Evolutionary conservation across 2,797 vertebrate genomes (phyloP).

Genomic region (Rhinoraja longicauda): DNA sequence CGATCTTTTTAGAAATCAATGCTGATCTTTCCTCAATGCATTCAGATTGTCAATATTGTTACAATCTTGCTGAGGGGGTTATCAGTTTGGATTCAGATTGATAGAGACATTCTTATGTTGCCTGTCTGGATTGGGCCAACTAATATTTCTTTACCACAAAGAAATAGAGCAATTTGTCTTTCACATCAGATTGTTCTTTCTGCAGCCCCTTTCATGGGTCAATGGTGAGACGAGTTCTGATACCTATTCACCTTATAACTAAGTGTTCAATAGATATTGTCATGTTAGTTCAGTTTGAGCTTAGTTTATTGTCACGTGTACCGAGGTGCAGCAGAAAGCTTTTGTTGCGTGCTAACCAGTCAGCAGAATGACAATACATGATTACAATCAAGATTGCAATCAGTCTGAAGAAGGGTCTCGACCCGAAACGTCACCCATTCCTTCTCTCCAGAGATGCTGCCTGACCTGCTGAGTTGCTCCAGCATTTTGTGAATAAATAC

Average conservation of each 20-base stretch:
- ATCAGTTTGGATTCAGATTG: background rate
- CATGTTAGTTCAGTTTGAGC: background rate
- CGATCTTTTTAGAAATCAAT: background rate
- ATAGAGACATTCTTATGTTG: background rate
- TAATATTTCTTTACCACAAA: background rate
- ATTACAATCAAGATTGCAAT: too few relatives aligned
- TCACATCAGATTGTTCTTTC: background rate
- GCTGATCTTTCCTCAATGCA: background rate
- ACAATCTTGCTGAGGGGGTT: background rate
- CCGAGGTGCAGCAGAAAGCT: too few relatives aligned
- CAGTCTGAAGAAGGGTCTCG: too few relatives aligned
- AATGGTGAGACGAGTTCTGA: background rate
- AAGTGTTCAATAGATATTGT: too few relatives aligned
- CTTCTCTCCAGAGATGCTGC: too few relatives aligned
- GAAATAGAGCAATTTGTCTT: background rate
- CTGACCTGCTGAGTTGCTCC: too few relatives aligned
- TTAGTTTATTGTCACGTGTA: too few relatives aligned
- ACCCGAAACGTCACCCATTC: too few relatives aligned
- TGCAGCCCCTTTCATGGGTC: too few relatives aligned
- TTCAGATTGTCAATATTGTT: background rate
- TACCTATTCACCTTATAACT: background rate
- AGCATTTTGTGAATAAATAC: too few relatives aligned
- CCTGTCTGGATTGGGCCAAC: background rate
- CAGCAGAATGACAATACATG: too few relatives aligned
- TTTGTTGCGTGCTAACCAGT: too few relatives aligned